phyloP scores from a whole-genome alignment of 2,113 vertebrate species.

The Psittacara wagleri region DNA sequence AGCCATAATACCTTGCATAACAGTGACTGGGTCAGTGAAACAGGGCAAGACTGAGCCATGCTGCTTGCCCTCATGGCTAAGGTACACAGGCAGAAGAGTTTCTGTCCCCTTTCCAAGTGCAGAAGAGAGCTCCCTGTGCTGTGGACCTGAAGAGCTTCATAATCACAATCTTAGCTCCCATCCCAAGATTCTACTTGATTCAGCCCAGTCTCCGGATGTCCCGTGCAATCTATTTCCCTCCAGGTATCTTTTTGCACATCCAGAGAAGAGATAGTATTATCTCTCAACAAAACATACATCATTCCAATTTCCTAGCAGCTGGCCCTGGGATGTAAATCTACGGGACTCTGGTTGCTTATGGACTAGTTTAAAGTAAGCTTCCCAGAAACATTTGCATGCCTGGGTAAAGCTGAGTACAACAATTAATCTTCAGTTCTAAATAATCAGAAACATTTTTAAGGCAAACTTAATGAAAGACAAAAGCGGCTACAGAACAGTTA shows the following conservation, averaged over 20 bases:
- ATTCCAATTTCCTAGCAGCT: not conserved
- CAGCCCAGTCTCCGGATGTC: not conserved
- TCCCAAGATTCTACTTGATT: not conserved
- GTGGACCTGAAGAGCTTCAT: not conserved
- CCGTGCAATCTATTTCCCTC: not conserved
- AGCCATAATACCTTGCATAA: not conserved
- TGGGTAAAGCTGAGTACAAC: conserved; percentile 12
- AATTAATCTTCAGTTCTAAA: conserved; percentile 19
- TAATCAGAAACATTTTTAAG: conserved; percentile 24
- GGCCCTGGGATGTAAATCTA: not conserved
- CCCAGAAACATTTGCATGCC: conserved; percentile 18
- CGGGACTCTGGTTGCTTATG: not conserved
- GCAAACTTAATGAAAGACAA: not conserved
- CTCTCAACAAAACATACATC: not conserved
- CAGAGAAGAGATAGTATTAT: not conserved
- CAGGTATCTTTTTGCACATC: not conserved
- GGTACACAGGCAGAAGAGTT: not conserved
- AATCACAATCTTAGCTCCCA: not conserved
- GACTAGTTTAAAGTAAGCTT: not conserved
- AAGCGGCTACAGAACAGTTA: not conserved
- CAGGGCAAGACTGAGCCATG: not conserved
- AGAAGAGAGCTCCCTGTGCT: not conserved
- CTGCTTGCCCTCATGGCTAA: not conserved
- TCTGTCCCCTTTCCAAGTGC: not conserved
- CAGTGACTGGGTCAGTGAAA: not conserved